Percentiles rank a stretch among this genome's conserved stretches.
Conservation (phyloP, 2,797 vertebrate genomes). For the Chaunax sp. region DNA sequence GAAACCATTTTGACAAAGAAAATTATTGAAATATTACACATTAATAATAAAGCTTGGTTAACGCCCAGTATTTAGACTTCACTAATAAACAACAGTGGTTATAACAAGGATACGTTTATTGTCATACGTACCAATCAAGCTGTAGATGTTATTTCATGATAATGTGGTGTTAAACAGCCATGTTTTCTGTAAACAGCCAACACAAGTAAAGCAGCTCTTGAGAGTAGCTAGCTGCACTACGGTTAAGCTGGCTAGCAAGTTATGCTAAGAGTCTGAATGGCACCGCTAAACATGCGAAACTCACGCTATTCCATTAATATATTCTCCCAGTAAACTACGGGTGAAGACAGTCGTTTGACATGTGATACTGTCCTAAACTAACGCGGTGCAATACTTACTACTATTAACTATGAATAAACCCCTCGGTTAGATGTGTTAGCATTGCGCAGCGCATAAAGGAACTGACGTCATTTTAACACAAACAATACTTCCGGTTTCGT, state of each 20-base stretch:
- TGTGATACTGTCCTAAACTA: accelerated
- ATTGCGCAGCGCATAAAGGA: slow-evolving; percentile 54
- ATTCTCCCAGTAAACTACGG: accelerated
- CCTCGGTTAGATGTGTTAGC: slow-evolving; percentile 2
- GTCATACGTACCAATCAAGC: slow-evolving; percentile 9
- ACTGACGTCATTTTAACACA: slow-evolving; percentile 43
- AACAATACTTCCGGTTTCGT: slow-evolving; percentile 44
- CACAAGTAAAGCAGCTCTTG: neutral
- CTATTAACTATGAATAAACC: neutral
- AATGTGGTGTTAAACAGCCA: slow-evolving; percentile 8
- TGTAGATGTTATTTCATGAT: slow-evolving; percentile 17
- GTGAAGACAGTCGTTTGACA: accelerated
- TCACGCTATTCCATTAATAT: neutral
- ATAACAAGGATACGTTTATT: accelerated
- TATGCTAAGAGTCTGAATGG: slow-evolving; percentile 32
- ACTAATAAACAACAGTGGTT: neutral
- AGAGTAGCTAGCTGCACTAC: slow-evolving; percentile 15
- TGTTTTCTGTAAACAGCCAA: slow-evolving; percentile 5
- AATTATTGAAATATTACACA: neutral
- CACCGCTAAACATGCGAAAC: neutral
- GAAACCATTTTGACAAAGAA: neutral
- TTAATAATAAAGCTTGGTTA: neutral
- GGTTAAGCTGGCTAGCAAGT: slow-evolving; percentile 30
- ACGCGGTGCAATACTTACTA: neutral
- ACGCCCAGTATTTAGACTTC: neutral